Evolutionary conservation across 2,797 vertebrate species (phyloP), one percentile per base, ranked within the genome.

Genomic region (Pangasius krempfi): DNA sequence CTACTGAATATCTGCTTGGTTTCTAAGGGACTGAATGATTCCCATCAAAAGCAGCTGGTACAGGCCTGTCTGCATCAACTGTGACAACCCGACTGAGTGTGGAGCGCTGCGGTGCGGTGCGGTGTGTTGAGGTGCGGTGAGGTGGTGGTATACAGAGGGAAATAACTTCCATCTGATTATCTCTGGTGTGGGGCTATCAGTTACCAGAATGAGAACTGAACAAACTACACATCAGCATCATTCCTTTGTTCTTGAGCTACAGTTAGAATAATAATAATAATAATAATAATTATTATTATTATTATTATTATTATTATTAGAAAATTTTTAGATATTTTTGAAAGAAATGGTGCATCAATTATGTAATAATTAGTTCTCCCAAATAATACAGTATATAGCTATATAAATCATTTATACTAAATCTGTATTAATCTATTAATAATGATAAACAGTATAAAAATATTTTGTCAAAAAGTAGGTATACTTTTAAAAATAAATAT

Each of bases 151-250:
- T 58, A 47, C 30, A 44, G 62, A 72, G 14, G 33, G 16, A 33
- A 76, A 44, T 78, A 85, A 85, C 83, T 84, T 66, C 72, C 10
- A 27, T 47, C 47, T 85, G 73, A 58, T 79, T 85, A 12, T 18
- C 68, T 54, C 58, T 52, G 70, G 7, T 62, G 44, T 33, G 54
- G 27, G 52, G 33, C 33, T 25, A 44, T 33, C 5, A 33, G 68
- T 52, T 33, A 33, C 52, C 44, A 68, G 62, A 64, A 2, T 33
- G 47, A 68, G n/a, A 47, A 84, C 8, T 58, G 22, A n/a, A 64
- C 80, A 62, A 62, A 64, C 5, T 62, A 83, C 30, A 16, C 37
- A 62, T n/a, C 13, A 70, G 37, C 7, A 54, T 52, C 40, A 84
- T 73, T 73, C 16, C 52, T 64, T 25, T 75, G 37, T 18, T 50